Evolutionary conservation across 2,888 invertebrate genomes (phyloP), one percentile per base, ranked within the genome.

Genomic region (Cephalotes varians): DNA sequence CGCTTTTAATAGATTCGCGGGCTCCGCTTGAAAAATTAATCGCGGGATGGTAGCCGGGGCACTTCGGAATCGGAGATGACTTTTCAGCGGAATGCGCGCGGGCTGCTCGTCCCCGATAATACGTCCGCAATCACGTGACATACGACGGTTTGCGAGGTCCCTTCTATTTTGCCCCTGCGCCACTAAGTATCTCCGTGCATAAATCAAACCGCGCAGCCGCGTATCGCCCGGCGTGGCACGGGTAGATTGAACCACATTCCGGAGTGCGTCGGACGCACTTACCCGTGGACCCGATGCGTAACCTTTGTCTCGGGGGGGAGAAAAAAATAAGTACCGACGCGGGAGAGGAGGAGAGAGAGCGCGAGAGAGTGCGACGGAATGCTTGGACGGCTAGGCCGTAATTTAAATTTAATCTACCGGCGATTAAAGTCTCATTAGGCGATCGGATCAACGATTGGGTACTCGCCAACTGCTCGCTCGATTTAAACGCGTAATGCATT

Each of bases 351-450:
- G 25, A 40, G 56, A 54, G 82, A 73, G 74, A 82, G 65, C 44
- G 47, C 54, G 44, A 21, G 25, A 44, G 7, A 49, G 34, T 10
- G 65, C 47, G 25, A 3, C 58, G 62, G 54, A 77, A 69, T 82
- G 62, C 44, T 51, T 28, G 47, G 54, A 56, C 47, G 21, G 28
- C 28, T 69, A 58, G 64, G 80, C 71, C 62, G 81, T 72, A 83
- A 84, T 81, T 88, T 62, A 74, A 83, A 80, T 86, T 89, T 83
- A 83, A 89, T 86, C 84, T 62, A 64, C 49, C 49, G 60, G n/a
- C 84, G 86, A 89, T 89, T 87, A 87, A 85, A 85, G 62, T 81
- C 83, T 87, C 84, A 81, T 85, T 83, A 88, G 72, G 86, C 67
- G 82, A 79, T 85, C 81, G 74, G 71, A 86, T 83, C 71, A 81